phyloP scores from a whole-genome alignment of 2,113 vertebrate genomes.

The Campylomormyrus tamandua region DNA sequence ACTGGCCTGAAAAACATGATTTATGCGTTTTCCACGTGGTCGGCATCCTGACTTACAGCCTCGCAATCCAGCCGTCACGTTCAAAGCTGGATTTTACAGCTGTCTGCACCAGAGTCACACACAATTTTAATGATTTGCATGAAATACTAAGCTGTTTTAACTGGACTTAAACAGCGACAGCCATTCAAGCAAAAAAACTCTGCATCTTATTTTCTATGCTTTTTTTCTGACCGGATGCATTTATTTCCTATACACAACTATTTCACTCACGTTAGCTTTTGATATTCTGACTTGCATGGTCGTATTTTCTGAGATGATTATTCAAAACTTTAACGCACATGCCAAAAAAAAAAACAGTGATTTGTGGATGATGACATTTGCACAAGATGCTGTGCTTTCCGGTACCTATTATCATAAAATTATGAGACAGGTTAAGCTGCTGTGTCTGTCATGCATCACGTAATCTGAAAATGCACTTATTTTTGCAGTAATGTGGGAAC shows the following conservation, averaged over 20 bases:
- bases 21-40: background rate
- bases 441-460: background rate
- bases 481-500: background rate
- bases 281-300: background rate
- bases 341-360: background rate
- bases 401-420: background rate
- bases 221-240: background rate
- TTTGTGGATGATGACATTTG: background rate
- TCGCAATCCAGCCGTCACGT: background rate
- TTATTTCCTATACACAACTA: background rate
- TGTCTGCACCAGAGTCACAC: background rate
- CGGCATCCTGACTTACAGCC: background rate
- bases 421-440: background rate
- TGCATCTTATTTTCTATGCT: background rate
- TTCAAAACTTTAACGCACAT: background rate
- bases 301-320: background rate
- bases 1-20: background rate
- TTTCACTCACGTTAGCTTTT: background rate
- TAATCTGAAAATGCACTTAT: background rate
- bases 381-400: background rate
- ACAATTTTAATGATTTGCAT: background rate
- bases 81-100: background rate
- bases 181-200: background rate
- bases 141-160: background rate
- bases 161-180: background rate